These are phyloP conservation scores for Phataginus tricuspis DNA, from an alignment of 2,797 vertebrate species.

Conservation along the genomic window DNA sequence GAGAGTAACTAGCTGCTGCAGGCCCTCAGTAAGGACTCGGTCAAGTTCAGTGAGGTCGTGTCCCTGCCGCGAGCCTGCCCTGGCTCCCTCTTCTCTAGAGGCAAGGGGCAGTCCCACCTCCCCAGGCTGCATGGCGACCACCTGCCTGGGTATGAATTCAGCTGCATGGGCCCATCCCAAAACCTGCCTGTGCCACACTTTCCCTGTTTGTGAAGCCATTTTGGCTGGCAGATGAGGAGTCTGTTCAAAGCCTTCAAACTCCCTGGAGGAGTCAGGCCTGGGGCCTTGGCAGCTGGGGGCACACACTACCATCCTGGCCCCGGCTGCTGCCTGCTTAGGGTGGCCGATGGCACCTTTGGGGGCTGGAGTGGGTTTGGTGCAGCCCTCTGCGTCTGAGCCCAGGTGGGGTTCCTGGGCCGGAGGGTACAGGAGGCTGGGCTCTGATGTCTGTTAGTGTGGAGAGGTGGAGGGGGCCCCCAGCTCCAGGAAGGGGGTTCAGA, in stretches of 20 bases:
- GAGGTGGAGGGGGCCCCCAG: background rate
- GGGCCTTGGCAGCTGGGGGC: background rate
- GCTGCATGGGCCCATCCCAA: background rate
- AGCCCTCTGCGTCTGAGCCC: background rate
- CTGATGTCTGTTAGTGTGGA: background rate
- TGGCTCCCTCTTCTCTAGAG: background rate
- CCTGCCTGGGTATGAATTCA: background rate
- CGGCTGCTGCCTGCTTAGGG: background rate
- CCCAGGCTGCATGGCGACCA: accelerated
- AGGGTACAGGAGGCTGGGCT: background rate
- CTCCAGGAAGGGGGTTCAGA: background rate
- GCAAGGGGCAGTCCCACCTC: background rate
- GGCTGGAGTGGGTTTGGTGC: background rate
- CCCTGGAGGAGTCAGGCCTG: background rate
- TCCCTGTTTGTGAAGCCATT: background rate
- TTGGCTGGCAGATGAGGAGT: background rate
- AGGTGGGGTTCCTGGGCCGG: background rate
- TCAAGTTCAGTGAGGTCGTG: background rate
- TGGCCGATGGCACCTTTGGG: background rate
- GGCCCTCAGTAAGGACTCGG: background rate
- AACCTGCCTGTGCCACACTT: background rate
- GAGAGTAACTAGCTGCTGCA: background rate
- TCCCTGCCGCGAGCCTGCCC: background rate
- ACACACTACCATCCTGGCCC: background rate
- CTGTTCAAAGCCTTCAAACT: background rate